Percentiles rank a stretch among this genome's conserved stretches.
phyloP scores from a whole-genome alignment of 2,888 invertebrate species.

The Selenia dentaria region DNA sequence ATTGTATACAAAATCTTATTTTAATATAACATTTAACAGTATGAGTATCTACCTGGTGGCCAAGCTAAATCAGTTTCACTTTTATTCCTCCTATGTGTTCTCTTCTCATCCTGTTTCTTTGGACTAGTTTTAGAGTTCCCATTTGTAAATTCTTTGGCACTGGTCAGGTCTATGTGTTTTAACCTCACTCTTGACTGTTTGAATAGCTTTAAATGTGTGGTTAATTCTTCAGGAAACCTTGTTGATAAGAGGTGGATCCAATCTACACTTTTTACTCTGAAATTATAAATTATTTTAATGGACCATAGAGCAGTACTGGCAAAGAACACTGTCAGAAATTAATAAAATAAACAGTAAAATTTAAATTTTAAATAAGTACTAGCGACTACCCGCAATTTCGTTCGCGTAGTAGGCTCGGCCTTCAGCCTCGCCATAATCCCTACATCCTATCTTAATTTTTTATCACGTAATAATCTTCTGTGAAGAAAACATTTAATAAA shows the following conservation, averaged over 20 bases:
- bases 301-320: too few species aligned
- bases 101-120: constrained; percentile 74
- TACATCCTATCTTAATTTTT: too few species aligned
- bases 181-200: constrained; percentile 88
- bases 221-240: constrained; percentile 94
- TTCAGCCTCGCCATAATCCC: too few species aligned
- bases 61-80: constrained; percentile 90
- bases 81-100: constrained; percentile 88
- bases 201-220: constrained; percentile 94
- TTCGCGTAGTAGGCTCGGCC: too few species aligned
- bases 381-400: too few species aligned
- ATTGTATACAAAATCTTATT: too few species aligned
- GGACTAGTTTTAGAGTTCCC: constrained; percentile 67
- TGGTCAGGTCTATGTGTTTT: constrained; percentile 72
- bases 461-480: too few species aligned
- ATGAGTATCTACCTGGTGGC: constrained; percentile 85
- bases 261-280: constrained; percentile 92
- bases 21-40: too few species aligned
- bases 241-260: constrained; percentile 96
- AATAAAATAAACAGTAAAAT: too few species aligned
- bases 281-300: neutral
- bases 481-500: too few species aligned
- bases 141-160: constrained; percentile 70
- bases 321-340: too few species aligned
- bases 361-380: too few species aligned